Conservation (phyloP, 1,140 invertebrate species). For the Drosophila seguyi region DNA sequence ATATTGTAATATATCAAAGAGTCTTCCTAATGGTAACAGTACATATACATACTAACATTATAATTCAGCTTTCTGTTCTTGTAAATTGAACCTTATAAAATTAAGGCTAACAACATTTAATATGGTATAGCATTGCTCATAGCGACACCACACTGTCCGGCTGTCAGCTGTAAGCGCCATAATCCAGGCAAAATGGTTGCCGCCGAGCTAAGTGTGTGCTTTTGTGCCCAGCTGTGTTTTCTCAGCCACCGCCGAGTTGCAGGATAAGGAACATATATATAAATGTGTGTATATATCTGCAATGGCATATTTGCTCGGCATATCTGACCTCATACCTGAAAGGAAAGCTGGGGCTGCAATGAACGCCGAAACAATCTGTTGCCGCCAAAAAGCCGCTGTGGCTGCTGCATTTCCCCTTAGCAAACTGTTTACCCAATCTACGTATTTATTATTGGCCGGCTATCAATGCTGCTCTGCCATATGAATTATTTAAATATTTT, state of each 20-base stretch:
- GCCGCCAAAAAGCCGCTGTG: slow-evolving; percentile 15
- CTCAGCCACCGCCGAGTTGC: slow-evolving; percentile 18
- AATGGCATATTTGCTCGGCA: slow-evolving; percentile 15
- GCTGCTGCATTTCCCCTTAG: slow-evolving; percentile 1
- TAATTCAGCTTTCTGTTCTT: background rate
- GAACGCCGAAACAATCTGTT: slow-evolving; percentile 35
- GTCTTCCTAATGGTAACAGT: too few species aligned
- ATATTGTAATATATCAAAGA: background rate
- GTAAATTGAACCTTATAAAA: background rate
- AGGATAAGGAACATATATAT: slow-evolving; percentile 17
- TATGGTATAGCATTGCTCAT: background rate
- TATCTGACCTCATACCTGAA: slow-evolving; percentile 28
- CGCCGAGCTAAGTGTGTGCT: background rate
- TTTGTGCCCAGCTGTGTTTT: slow-evolving; percentile 47
- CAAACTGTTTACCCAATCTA: slow-evolving; percentile 31
- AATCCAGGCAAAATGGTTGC: slow-evolving; percentile 41
- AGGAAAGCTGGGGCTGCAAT: slow-evolving; percentile 13
- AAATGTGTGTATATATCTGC: slow-evolving; percentile 12
- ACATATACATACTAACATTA: too few species aligned
- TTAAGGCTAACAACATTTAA: background rate
- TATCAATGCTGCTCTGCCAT: slow-evolving; percentile 23
- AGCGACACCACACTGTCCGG: slow-evolving; percentile 15
- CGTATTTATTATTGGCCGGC: slow-evolving; percentile 48
- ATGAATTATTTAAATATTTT: slow-evolving; percentile 40
- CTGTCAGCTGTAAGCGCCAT: slow-evolving; percentile 25